Evolutionary conservation across 2,797 vertebrate genomes (phyloP).

Genomic region (Chromobotia macracanthus): DNA sequence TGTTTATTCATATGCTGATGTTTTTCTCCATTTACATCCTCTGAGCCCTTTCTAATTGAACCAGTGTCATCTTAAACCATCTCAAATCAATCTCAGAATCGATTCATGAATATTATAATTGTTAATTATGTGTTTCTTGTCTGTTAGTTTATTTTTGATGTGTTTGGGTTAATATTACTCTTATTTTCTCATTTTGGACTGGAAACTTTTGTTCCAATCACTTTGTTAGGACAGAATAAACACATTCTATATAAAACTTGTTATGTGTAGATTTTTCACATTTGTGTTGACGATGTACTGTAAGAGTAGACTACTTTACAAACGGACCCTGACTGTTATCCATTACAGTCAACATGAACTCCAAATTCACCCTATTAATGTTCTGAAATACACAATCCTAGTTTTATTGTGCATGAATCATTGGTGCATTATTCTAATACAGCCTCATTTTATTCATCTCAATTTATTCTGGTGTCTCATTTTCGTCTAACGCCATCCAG

Average conservation of each 20-base stretch:
- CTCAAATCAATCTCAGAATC: no score
- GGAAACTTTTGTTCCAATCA: not conserved
- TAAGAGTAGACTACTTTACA: not conserved
- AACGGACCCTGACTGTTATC: not conserved
- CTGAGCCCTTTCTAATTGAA: constrained; percentile 21
- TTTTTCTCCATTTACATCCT: not conserved
- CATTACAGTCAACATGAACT: not conserved
- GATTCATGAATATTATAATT: constrained; percentile 17
- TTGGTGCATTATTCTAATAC: no score
- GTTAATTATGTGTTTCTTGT: constrained; percentile 15
- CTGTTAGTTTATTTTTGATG: constrained; percentile 30
- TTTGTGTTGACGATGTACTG: not conserved
- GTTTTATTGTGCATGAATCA: not conserved
- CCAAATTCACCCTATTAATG: no score
- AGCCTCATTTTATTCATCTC: no score
- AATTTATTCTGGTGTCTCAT: no score
- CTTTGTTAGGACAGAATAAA: constrained; percentile 48
- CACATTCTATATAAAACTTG: constrained; percentile 24
- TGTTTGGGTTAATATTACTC: constrained; percentile 26
- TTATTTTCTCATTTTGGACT: constrained; percentile 27
- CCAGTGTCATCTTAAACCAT: constrained; percentile 27
- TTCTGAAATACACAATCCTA: no score
- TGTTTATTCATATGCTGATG: constrained; percentile 26
- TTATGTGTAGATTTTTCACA: not conserved
- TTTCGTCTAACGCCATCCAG: no score